A percentile compares a stretch with the other conserved stretches of the same genome.
Conservation (phyloP, 1,140 invertebrate genomes). For the Cydia fagiglandana region DNA sequence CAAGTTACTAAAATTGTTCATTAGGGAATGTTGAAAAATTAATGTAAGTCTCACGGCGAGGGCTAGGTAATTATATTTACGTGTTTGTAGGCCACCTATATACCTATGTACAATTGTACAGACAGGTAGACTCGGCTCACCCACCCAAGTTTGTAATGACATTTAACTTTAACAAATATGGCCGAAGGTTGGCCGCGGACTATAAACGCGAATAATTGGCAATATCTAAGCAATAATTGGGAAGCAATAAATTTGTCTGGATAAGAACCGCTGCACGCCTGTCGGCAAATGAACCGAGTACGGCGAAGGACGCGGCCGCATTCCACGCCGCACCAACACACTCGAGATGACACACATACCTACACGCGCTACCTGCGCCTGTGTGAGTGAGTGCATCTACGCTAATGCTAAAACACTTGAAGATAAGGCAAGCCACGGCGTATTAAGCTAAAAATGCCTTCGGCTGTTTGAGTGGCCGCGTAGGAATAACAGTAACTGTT, state of each 20-base stretch:
- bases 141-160: slow-evolving; percentile 2
- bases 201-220: slow-evolving; percentile 49
- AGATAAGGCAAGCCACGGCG: slow-evolving; percentile 7
- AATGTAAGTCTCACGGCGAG: too few relatives aligned
- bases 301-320: slow-evolving; percentile 75
- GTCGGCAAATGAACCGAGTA: slow-evolving; percentile 72
- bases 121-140: not conserved
- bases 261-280: slow-evolving; percentile 51
- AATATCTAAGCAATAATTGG: slow-evolving; percentile 65
- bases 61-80: not conserved
- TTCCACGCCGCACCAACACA: slow-evolving; percentile 66
- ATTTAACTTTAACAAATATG: slow-evolving; percentile 33
- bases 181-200: slow-evolving; percentile 22
- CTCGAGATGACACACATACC: slow-evolving; percentile 69
- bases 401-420: slow-evolving; percentile 50
- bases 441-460: slow-evolving; percentile 6
- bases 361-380: slow-evolving; percentile 45
- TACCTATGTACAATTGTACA: not conserved
- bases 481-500: slow-evolving; percentile 9
- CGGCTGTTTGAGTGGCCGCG: not conserved
- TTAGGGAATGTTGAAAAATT: too few relatives aligned
- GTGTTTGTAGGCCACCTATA: slow-evolving; percentile 12
- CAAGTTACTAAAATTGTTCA: too few relatives aligned
- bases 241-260: slow-evolving; percentile 68
- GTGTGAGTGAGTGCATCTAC: slow-evolving; percentile 46